Percentiles rank a stretch among this genome's conserved stretches.
phyloP scores from a whole-genome alignment of 2,113 vertebrate genomes.

The Neogobius melanostomus region DNA sequence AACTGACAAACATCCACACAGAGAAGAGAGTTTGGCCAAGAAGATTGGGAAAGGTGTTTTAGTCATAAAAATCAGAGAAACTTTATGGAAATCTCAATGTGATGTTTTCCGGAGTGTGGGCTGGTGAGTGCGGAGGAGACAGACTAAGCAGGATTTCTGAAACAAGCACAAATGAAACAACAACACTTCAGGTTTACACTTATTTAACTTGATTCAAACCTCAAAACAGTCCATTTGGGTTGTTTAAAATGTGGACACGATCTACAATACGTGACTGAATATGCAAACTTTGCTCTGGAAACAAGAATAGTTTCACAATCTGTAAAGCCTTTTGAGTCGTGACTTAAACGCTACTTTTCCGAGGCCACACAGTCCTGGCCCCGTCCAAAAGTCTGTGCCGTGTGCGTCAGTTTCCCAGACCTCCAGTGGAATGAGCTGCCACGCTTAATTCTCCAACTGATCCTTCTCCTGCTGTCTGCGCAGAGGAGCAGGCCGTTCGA shows the following conservation, averaged over 20 bases:
- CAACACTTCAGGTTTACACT: too few species aligned
- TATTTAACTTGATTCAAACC: too few species aligned
- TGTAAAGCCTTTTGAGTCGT: slow-evolving; percentile 16
- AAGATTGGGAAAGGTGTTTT: too few species aligned
- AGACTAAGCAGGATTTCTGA: too few species aligned
- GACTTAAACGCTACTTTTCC: slow-evolving; percentile 41
- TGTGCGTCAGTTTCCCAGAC: slow-evolving; percentile 42
- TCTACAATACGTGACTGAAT: neutral
- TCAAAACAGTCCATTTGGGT: neutral
- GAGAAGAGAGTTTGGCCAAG: too few species aligned
- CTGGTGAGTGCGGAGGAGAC: too few species aligned
- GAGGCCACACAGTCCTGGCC: slow-evolving; percentile 19
- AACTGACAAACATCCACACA: too few species aligned
- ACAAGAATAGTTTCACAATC: neutral
- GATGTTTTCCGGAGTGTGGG: too few species aligned
- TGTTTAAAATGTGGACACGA: neutral
- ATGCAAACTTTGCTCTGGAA: neutral
- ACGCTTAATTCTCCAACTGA: slow-evolving; percentile 73
- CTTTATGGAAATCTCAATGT: too few species aligned
- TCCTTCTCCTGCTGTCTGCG: slow-evolving; percentile 69
- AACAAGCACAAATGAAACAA: too few species aligned
- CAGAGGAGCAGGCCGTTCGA: slow-evolving; percentile 37
- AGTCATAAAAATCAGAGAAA: too few species aligned
- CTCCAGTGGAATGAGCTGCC: slow-evolving; percentile 75
- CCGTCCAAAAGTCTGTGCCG: slow-evolving; percentile 5